phyloP scores from a whole-genome alignment of 2,797 vertebrate genomes.

The Cirrhinus mrigala region DNA sequence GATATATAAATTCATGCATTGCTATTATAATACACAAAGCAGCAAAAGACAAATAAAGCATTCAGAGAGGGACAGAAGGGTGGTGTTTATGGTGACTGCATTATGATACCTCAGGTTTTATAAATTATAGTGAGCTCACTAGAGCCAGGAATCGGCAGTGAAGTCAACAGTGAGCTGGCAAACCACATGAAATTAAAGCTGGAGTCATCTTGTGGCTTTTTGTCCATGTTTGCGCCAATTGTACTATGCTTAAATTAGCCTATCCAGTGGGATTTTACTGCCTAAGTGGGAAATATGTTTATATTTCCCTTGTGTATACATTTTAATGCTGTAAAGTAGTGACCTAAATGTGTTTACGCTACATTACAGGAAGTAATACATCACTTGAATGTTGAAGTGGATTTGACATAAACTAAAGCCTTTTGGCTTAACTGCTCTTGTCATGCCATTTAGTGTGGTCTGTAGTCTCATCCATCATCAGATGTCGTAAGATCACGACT shows the following conservation, averaged over 20 bases:
- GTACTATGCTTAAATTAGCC: not conserved
- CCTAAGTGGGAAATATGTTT: not conserved
- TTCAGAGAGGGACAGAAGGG: not conserved
- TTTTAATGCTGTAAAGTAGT: not conserved
- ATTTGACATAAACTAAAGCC: not conserved
- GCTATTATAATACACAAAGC: not conserved
- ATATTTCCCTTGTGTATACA: not conserved
- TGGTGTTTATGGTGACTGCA: conserved; percentile 4
- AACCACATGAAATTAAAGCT: not conserved
- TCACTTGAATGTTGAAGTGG: not conserved
- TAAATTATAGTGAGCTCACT: conserved; percentile 15
- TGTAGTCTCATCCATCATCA: not conserved
- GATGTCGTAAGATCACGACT: not conserved
- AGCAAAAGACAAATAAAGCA: not conserved
- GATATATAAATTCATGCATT: not conserved
- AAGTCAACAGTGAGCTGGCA: not conserved
- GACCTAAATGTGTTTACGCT: not conserved
- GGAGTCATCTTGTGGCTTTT: not conserved
- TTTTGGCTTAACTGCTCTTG: not conserved
- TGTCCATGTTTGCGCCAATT: not conserved
- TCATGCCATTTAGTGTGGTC: not conserved
- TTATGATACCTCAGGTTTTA: not conserved
- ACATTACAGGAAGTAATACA: not conserved
- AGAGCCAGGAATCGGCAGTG: not conserved
- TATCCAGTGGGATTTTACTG: not conserved